A percentile compares a stretch with the other conserved stretches of the same genome.
Conservation (phyloP, 2,113 vertebrate species). For the Oryzias melastigma region DNA sequence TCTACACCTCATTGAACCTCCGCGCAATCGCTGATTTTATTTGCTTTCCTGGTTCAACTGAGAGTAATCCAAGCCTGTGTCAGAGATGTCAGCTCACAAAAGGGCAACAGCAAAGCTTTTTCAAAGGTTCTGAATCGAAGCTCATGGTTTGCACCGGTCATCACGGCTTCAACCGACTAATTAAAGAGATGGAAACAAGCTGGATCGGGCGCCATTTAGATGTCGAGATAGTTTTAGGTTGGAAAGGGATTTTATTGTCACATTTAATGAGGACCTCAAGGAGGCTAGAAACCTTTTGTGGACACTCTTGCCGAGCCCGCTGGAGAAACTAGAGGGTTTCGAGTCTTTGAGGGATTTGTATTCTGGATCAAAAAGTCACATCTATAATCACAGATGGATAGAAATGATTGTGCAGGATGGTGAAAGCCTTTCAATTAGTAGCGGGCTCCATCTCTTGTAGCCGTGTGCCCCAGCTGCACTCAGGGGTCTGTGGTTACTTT, state of each 20-base stretch:
- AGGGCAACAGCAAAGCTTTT: conserved; percentile 25
- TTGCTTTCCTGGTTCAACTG: conserved; percentile 18
- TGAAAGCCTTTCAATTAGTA: conserved; percentile 37
- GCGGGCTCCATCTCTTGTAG: conserved; percentile 28
- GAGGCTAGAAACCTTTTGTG: conserved; percentile 37
- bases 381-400: conserved; percentile 38
- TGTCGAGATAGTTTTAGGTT: conserved; percentile 25
- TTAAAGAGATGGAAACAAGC: conserved; percentile 2
- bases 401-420: conserved; percentile 11
- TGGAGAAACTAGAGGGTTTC: conserved; percentile 34
- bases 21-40: conserved; percentile 47
- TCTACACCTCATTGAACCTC: conserved; percentile 20
- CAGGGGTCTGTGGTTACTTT: conserved; percentile 29
- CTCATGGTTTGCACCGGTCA: conserved; percentile 13
- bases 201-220: conserved; percentile 37
- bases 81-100: conserved; percentile 30
- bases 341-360: conserved; percentile 23
- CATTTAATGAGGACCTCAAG: conserved; percentile 56
- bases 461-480: conserved; percentile 18
- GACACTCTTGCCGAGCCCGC: conserved; percentile 32
- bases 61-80: conserved; percentile 22
- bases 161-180: conserved; percentile 16
- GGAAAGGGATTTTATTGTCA: conserved; percentile 34
- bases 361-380: conserved; percentile 42
- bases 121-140: conserved; percentile 23